phyloP scores from a whole-genome alignment of 1,140 invertebrate genomes.

The Achroia grisella region DNA sequence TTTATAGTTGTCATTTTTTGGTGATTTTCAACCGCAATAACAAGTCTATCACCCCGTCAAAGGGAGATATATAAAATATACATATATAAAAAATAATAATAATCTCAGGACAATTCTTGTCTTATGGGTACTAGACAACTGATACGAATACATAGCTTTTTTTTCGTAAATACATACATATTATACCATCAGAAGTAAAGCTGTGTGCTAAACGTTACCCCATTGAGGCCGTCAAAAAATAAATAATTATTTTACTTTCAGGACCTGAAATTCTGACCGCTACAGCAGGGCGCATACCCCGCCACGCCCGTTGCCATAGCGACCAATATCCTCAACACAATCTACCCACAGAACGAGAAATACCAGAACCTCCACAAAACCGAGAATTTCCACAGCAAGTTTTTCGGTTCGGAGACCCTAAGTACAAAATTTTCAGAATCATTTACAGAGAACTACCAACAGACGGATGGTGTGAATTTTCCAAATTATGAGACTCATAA shows the following conservation, averaged over 20 bases:
- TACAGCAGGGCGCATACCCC: conserved; percentile 47
- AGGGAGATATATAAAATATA: too few species aligned
- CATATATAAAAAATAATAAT: too few species aligned
- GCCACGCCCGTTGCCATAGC: conserved; percentile 55
- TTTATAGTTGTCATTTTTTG: too few species aligned
- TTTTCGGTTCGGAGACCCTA: conserved; percentile 55
- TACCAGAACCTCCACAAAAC: conserved; percentile 46
- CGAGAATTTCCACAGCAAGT: conserved; percentile 35
- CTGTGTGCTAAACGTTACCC: too few species aligned
- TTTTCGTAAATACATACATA: too few species aligned
- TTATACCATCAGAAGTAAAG: too few species aligned
- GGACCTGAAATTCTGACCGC: conserved; percentile 77
- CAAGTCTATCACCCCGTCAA: too few species aligned
- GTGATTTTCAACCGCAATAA: too few species aligned
- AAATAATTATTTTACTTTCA: conserved; percentile 17
- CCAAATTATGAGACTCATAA: conserved; percentile 44
- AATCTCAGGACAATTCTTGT: too few species aligned
- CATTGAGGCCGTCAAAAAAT: background rate
- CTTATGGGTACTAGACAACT: too few species aligned
- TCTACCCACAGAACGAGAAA: conserved; percentile 55
- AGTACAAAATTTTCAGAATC: conserved; percentile 50
- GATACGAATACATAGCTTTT: too few species aligned
- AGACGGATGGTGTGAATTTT: conserved; percentile 50
- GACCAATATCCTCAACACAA: conserved; percentile 59
- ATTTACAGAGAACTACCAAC: conserved; percentile 57